A percentile compares a stretch with the other conserved stretches of the same genome.
Evolutionary conservation across 1,140 invertebrate species (phyloP).

Genomic region (Ditylenchus dipsaci): DNA sequence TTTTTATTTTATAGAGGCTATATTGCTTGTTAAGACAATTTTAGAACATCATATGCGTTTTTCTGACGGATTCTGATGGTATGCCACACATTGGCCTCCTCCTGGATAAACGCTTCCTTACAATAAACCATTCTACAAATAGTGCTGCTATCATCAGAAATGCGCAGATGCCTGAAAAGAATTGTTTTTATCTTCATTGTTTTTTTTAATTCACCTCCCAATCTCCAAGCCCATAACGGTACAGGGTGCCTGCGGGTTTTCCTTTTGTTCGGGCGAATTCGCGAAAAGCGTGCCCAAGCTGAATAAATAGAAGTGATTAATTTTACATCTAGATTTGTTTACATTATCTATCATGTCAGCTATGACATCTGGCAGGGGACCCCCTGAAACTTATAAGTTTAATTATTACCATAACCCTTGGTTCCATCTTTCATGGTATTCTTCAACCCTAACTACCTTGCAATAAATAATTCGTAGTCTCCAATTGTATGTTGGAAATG

Average conservation of each 20-base stretch:
- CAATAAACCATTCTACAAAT: neutral
- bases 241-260: neutral
- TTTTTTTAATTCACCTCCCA: neutral
- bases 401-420: no score
- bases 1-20: neutral
- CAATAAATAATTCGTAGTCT: neutral
- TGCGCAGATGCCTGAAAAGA: neutral
- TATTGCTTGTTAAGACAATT: neutral
- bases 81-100: neutral
- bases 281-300: neutral
- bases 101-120: neutral
- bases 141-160: neutral
- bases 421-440: no score
- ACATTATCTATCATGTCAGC: no score
- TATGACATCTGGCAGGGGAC: no score
- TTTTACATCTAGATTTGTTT: no score
- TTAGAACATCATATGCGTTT: neutral
- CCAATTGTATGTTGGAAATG: neutral
- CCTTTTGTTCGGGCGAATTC: neutral
- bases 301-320: neutral
- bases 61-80: neutral
- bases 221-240: neutral
- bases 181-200: no score
- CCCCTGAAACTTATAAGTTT: no score
- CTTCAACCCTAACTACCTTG: neutral